Conservation (phyloP, 2,888 invertebrate species). For the Clunio marinus region DNA sequence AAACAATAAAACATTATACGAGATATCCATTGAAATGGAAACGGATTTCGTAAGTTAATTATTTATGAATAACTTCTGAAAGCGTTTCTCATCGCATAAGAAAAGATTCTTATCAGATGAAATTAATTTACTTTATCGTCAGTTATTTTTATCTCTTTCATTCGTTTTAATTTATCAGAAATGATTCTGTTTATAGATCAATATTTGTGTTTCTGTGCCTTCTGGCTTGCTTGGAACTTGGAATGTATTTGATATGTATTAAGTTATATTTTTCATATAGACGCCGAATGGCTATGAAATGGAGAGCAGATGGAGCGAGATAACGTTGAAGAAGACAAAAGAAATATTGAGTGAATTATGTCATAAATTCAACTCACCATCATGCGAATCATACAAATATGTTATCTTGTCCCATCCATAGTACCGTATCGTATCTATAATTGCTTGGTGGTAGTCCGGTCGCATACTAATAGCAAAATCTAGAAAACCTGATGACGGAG, state of each 20-base stretch:
- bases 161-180: neutral
- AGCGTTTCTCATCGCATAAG: neutral
- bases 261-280: too few relatives aligned
- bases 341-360: conserved; percentile 13
- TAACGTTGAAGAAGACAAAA: neutral
- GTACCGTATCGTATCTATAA: conserved; percentile 88
- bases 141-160: neutral
- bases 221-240: neutral
- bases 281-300: too few relatives aligned
- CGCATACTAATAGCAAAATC: conserved; percentile 91
- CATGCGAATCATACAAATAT: conserved; percentile 73
- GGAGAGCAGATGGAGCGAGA: neutral
- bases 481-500: conserved; percentile 81
- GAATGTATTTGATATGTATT: neutral
- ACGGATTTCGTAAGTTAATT: conserved; percentile 31
- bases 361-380: conserved; percentile 58
- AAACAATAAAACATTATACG: conserved; percentile 26
- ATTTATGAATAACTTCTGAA: conserved; percentile 11
- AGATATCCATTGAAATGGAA: conserved; percentile 6
- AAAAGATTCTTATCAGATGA: conserved; percentile 8
- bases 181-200: neutral
- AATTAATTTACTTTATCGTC: conserved; percentile 11
- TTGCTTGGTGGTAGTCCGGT: conserved; percentile 91
- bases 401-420: conserved; percentile 80
- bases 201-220: neutral